These are phyloP conservation scores for Synodontis membranacea DNA, from an alignment of 2,113 vertebrate species.

Conservation along the genomic window DNA sequence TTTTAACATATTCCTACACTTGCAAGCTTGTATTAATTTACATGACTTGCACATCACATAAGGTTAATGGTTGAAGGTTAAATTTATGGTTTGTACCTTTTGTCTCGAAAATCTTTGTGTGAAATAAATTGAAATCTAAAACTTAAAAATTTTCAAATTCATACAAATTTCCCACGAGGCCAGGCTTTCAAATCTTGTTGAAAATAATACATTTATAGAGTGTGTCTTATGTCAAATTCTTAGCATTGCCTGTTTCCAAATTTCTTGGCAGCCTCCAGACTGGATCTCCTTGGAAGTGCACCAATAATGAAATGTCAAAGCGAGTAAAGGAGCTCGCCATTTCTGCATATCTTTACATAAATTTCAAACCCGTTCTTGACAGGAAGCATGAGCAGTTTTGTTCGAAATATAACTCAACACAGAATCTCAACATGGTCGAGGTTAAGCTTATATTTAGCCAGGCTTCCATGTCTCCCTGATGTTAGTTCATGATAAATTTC, in stretches of 20 bases:
- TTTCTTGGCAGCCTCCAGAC: not conserved
- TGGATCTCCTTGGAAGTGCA: slow-evolving; percentile 6
- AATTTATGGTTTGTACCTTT: not conserved
- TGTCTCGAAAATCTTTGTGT: not conserved
- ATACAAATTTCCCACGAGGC: not conserved
- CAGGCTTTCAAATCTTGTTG: not conserved
- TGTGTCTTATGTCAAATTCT: not conserved
- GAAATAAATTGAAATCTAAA: not conserved
- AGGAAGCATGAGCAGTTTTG: not conserved
- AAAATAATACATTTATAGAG: not conserved
- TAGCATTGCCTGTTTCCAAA: not conserved
- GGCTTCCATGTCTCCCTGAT: not conserved
- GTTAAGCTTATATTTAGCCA: slow-evolving; percentile 12
- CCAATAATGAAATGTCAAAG: slow-evolving; percentile 14
- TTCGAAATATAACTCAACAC: not conserved
- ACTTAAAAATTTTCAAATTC: not conserved
- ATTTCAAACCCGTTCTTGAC: slow-evolving; percentile 58
- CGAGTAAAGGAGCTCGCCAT: slow-evolving; percentile 24
- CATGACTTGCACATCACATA: not conserved
- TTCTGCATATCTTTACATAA: slow-evolving; percentile 70
- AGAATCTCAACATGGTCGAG: not conserved
- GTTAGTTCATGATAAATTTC: not conserved
- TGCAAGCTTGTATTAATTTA: not conserved
- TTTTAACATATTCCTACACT: not conserved
- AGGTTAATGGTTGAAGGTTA: not conserved